Evolutionary conservation across 2,113 vertebrate genomes (phyloP), one percentile per base, ranked within the genome.

Genomic region (Bufo bufo): DNA sequence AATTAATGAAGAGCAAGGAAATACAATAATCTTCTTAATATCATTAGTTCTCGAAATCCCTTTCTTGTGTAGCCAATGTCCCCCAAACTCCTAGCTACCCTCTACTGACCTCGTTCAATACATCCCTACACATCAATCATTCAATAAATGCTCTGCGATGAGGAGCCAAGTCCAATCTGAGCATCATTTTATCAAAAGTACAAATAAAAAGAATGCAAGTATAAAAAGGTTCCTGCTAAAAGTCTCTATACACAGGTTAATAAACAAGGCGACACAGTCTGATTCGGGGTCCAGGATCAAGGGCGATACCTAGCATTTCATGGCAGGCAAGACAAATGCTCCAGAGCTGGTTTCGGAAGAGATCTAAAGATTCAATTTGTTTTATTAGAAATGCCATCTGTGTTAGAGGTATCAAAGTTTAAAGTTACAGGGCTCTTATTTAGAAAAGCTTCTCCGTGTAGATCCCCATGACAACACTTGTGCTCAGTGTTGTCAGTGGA

Each of bases 151-250:
- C 84, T 49, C 56, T 50, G 54, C 4, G 65, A 17, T 9, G 71
- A 61, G 74, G 66, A 80, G 77, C 17, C 52, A 20, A 17, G 59
- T 50, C 61, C 82, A 52, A 52, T 45, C 66, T 56, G 49, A 69
- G 74, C 45, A 58, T 66, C 23, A 20, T 58, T n/a, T 84, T 89
- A 89, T 78, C 71, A 84, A 84, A 77, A 77, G 43, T 69, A 77
- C 65, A 84, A 52, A 54, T 65, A 6, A 74, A 78, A 84, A 77
- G 52, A 80, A 80, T 59, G 9, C 43, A 75, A 75, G 72, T 87
- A 82, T 75, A 87, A 89, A 83, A 88, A 83, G 19, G 56, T 83
- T 83, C 61, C 56, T 50, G 19, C 47, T 77, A 83, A 82, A 83
- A 88, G 80, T 63, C 69, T 83, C 63, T 83, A 50, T 83, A 88